A percentile compares a stretch with the other conserved stretches of the same genome.
phyloP scores from a whole-genome alignment of 2,797 vertebrate species.

The Enteromius paludinosus region DNA sequence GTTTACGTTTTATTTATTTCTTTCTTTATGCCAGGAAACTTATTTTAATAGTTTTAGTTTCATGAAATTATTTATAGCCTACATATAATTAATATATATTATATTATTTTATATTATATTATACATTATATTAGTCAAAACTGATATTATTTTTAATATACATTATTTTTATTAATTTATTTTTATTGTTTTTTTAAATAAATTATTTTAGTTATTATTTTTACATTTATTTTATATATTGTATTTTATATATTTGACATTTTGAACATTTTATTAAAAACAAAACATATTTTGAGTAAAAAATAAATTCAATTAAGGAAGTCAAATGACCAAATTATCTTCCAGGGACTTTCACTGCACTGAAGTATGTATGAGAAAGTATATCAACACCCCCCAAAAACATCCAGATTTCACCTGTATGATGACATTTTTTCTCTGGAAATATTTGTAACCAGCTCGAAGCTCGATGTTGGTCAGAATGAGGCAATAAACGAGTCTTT shows the following conservation, averaged over 20 bases:
- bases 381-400: background rate
- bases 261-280: background rate
- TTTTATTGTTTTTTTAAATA: too few species aligned
- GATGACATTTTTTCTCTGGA: background rate
- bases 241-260: background rate
- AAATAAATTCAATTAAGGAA: background rate
- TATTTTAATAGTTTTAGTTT: background rate
- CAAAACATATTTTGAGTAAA: background rate
- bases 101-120: too few species aligned
- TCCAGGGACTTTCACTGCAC: background rate
- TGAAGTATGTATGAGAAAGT: background rate
- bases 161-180: too few species aligned
- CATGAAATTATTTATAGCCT: background rate
- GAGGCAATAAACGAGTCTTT: background rate
- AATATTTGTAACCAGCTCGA: background rate
- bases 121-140: background rate
- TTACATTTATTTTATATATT: background rate
- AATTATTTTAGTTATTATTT: too few species aligned
- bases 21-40: background rate
- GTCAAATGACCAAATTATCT: background rate
- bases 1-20: background rate
- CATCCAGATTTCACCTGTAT: background rate
- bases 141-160: background rate
- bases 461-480: background rate
- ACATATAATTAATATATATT: background rate